Evolutionary conservation across 2,888 invertebrate species (phyloP), one percentile per base, ranked within the genome.

Genomic region (Tachina fera): DNA sequence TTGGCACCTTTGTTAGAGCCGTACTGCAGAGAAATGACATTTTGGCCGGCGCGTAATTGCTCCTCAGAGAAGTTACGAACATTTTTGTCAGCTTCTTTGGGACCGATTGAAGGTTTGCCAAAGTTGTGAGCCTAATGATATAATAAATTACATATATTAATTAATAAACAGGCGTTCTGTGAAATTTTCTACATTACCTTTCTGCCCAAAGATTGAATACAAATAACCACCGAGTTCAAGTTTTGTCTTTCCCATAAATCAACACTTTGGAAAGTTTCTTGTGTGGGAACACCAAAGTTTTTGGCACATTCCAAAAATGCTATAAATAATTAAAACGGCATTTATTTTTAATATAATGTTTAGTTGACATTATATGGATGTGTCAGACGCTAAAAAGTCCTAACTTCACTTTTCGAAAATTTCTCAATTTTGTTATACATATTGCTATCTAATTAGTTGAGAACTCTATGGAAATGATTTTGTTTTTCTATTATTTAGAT

Each of bases 1-100:
- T 94, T 98, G 89, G 99, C 99, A 43, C 99, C 99, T 93, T 99
- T 99, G 95, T 99, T 99, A 90, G 97, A 97, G 83, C 99, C 99
- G 93, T 98, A 98, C 92, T 99, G 99, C 80, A 98, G 95, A 75
- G 97, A 97, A 92, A 98, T 99, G 84, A 99, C 97, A 68, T 96
- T 96, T 91, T 98, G 97, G 0, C 98, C 97, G 14, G 98, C 98
- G 87, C 97, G 95, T 88, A 99, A 94, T 93, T 98, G 98, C 91
- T 99, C 99, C 75, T 98, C 98, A 14, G 97, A 95, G 94, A 99
- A 99, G 91, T 97, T 95, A 87, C 99, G 95, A 58, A 97, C 96
- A 92, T 99, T 98, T 93, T 97, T 98, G 92, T 98, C 97, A 9
- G 98, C 96, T 93, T 99, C 99, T 93, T 98, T 98, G 49, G 99